These are phyloP conservation scores for Hyposmocoma kahamanoa DNA, from an alignment of 1,140 invertebrate genomes.

Conservation along the genomic window DNA sequence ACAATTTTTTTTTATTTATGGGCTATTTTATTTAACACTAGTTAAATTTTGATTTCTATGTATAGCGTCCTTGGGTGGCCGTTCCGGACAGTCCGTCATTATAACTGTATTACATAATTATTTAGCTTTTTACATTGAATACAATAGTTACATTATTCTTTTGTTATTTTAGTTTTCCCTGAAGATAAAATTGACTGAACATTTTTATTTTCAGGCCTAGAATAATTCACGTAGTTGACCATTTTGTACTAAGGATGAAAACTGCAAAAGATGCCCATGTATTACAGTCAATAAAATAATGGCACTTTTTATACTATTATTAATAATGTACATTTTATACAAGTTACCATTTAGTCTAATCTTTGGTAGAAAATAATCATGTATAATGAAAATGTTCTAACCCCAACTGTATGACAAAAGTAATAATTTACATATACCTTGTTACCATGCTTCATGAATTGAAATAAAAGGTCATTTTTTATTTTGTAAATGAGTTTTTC, in stretches of 20 bases:
- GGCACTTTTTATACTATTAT: constrained; percentile 69
- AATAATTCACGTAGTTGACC: constrained; percentile 56
- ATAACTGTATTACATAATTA: too few species aligned
- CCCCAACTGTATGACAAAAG: constrained; percentile 56
- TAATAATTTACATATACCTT: constrained; percentile 69
- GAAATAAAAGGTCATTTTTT: constrained; percentile 71
- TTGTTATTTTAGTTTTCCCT: too few species aligned
- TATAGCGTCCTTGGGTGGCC: too few species aligned
- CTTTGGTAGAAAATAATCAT: constrained; percentile 59
- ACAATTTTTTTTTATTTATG: too few species aligned
- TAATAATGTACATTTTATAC: constrained; percentile 71
- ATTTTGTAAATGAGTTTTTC: constrained; percentile 62
- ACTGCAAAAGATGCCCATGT: constrained; percentile 53
- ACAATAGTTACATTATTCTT: too few species aligned
- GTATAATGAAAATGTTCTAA: constrained; percentile 64
- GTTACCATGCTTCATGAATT: constrained; percentile 70
- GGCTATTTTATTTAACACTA: too few species aligned
- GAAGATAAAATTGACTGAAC: constrained; percentile 20
- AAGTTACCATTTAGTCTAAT: constrained; percentile 71
- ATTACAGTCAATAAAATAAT: constrained; percentile 55
- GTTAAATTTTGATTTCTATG: too few species aligned
- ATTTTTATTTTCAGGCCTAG: constrained; percentile 52
- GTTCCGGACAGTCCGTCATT: too few species aligned
- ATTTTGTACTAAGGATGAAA: constrained; percentile 58
- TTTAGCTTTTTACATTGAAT: too few species aligned